phyloP scores from a whole-genome alignment of 2,888 invertebrate species.

The Odontocolon sp. region DNA sequence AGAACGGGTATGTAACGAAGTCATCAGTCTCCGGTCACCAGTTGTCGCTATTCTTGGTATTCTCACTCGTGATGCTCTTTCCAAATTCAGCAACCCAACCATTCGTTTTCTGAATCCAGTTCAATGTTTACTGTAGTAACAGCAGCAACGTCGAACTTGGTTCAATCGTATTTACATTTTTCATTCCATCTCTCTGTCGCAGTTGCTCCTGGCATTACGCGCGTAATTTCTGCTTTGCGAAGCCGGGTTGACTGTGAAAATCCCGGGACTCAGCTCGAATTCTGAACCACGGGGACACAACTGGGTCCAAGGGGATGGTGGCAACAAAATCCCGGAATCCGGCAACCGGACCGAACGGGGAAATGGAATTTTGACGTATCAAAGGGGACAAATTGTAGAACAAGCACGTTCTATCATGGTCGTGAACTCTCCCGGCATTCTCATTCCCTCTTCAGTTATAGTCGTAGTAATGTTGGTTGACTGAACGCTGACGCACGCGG shows the following conservation, averaged over 20 bases:
- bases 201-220: conserved; percentile 41
- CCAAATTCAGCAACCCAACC: background rate
- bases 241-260: conserved; percentile 32
- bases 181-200: conserved; percentile 21
- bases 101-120: background rate
- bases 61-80: background rate
- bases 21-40: background rate
- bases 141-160: background rate
- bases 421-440: conserved; percentile 35
- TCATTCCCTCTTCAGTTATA: conserved; percentile 33
- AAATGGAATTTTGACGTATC: conserved; percentile 65
- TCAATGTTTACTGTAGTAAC: background rate
- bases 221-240: conserved; percentile 45
- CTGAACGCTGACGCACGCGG: background rate
- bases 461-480: conserved; percentile 41
- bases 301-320: conserved; percentile 22
- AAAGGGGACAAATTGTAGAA: conserved; percentile 64
- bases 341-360: conserved; percentile 33
- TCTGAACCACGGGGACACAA: conserved; percentile 21
- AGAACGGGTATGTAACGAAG: background rate
- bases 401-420: conserved; percentile 58
- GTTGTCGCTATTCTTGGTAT: conserved; percentile 1
- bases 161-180: conserved; percentile 44
- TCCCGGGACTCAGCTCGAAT: no score
- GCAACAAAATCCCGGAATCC: conserved; percentile 40